Evolutionary conservation across 2,888 invertebrate genomes (phyloP), one percentile per base, ranked within the genome.

Genomic region (Liopterus haemorrhoidalis): DNA sequence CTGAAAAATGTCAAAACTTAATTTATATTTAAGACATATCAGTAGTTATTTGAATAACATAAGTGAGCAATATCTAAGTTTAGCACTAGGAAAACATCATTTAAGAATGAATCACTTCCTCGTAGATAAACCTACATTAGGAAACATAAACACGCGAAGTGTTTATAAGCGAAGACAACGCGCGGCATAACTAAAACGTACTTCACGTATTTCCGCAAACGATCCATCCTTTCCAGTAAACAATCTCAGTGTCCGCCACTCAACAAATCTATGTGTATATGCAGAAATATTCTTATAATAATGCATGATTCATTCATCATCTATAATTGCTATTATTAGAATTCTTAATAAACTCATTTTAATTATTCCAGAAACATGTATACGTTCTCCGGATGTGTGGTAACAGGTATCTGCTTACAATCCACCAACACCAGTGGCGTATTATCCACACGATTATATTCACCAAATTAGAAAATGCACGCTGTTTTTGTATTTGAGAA

Each of bases 281-380:
- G 36, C 36, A 37, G 8, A 37, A 37, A 21, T 37, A n/a, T 37
- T 37, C 24, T 37, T 27, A 37, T 37, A 37, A 37, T 37, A 37
- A 37, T 27, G 37, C 25, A 14, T 37, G 37, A 37, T 37, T 37
- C 37, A 37, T 37, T 37, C 37, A 27, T 25, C 36, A 18, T 39
- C 39, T 20, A 39, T 39, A 39, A 39, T 39, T 39, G 39, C 19
- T 30, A 19, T 27, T 20, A 39, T 39, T 39, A 39, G 30, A 39
- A 39, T 39, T 39, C 39, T 24, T 39, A 19, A 39, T 39, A 19
- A 30, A 22, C 8, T 28, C 30, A 39, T 15, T 30, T 39, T 20
- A 39, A 20, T 39, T 27, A 18, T 30, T 39, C 30, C 27, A 39
- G 39, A 20, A 19, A 30, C 38, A 21, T 21, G 21, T 35, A 12